Conservation (phyloP, 2,113 vertebrate genomes). For the Phylloscopus whistleri region DNA sequence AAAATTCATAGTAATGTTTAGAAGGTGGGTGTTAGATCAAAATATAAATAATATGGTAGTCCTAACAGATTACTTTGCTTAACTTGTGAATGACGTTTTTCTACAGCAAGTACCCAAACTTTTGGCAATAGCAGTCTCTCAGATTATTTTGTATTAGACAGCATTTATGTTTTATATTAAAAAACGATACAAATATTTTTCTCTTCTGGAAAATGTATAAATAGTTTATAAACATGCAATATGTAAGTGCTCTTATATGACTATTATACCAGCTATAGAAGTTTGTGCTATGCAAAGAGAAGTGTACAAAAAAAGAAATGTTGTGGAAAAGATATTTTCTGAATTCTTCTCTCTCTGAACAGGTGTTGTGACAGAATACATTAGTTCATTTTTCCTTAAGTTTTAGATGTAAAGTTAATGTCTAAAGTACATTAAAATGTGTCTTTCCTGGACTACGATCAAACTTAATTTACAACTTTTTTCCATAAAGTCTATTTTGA, state of each 20-base stretch:
- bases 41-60: background rate
- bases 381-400: background rate
- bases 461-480: background rate
- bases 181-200: background rate
- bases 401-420: background rate
- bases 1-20: background rate
- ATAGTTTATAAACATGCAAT: background rate
- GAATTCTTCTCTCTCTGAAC: background rate
- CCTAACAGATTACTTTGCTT: background rate
- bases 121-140: background rate
- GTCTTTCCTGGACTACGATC: background rate
- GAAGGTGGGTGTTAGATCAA: background rate
- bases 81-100: background rate
- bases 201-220: background rate
- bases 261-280: background rate
- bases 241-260: background rate
- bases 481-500: background rate
- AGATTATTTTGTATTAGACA: background rate
- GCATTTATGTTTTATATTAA: background rate
- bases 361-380: background rate
- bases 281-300: background rate
- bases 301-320: background rate
- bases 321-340: background rate
- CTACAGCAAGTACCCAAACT: background rate
- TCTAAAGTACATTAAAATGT: background rate